Evolutionary conservation across 2,797 vertebrate genomes (phyloP).

Genomic region (Anguilla megastoma): DNA sequence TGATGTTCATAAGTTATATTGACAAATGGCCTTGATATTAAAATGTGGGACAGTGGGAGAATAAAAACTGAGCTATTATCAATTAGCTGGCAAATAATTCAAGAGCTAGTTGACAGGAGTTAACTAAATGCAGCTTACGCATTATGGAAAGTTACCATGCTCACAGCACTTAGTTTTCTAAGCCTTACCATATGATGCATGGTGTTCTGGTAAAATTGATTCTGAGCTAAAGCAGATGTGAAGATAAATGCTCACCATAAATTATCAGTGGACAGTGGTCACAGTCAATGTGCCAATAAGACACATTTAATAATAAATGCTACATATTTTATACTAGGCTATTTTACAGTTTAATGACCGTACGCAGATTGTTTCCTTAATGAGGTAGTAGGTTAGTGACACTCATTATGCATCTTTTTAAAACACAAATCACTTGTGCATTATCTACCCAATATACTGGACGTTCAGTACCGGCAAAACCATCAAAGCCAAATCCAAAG

Average conservation of each 20-base stretch:
- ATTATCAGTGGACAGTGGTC: background rate
- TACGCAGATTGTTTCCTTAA: background rate
- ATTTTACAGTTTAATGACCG: background rate
- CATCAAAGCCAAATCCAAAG: background rate
- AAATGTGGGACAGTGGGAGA: background rate
- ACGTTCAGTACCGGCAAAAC: background rate
- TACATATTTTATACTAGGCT: background rate
- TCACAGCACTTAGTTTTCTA: background rate
- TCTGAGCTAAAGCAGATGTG: background rate
- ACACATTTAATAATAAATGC: background rate
- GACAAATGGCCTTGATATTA: background rate
- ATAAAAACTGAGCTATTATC: constrained; percentile 2
- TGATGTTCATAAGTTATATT: background rate
- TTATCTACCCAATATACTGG: background rate
- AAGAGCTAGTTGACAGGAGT: background rate
- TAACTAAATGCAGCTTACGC: constrained; percentile 13
- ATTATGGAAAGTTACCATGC: constrained; percentile 12
- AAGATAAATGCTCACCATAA: background rate
- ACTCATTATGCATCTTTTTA: background rate
- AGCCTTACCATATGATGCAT: background rate
- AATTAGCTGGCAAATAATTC: background rate
- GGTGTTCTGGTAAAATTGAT: background rate
- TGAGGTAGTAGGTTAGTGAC: background rate
- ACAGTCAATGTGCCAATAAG: background rate
- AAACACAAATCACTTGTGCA: background rate